Base-by-base conservation (phyloP, 1,140 invertebrate species). In the Panonychus citri region DNA sequence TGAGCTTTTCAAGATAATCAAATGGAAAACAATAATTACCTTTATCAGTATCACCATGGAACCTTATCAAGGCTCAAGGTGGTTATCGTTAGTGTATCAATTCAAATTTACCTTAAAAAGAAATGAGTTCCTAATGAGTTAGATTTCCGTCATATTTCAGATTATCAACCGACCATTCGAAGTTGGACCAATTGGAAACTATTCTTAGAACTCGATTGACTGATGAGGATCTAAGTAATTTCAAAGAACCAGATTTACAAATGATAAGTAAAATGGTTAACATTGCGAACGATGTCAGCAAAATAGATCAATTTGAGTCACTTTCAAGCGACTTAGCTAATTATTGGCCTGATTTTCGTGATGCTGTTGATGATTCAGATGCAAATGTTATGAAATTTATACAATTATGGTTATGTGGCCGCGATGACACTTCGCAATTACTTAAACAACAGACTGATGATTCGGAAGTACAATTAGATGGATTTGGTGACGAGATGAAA, bases 401-500 rank as follows among this genome's bases (percentile, higher is more conserved):
- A 2, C 62, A 63, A 51, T 26, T 59, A 3, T 55, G 59, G 26
- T 55, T 60, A 8, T 63, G 62, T 55, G 62, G 62, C 13, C 54
- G 62, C 21, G 62, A 63, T 26, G 57, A 52, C 42, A 59, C 62
- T 19, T 30, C 52, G 8, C 34, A n/a, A n/a, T n/a, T 63, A 0
- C 59, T 61, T 54, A 61, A 63, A 46, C 57, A 58, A 13, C 57
- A 59, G n/a, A 43, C 25, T 13, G 51, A 55, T 8, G 62, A 61
- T 25, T 57, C 62, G 24, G 60, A 53, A 12, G 37, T 56, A 2
- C 56, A 59, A 52, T 56, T 63, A 42, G 62, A 63, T 42, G 62
- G 62, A 54, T 43, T 63, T 15, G 46, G 57, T 19, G 59, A 62
- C 10, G 61, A 63, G 24, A 61, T 63, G 57, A 62, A 63, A 21